A percentile compares a stretch with the other conserved stretches of the same genome.
Evolutionary conservation across 2,888 invertebrate genomes (phyloP).

Genomic region (Melipona beecheii): DNA sequence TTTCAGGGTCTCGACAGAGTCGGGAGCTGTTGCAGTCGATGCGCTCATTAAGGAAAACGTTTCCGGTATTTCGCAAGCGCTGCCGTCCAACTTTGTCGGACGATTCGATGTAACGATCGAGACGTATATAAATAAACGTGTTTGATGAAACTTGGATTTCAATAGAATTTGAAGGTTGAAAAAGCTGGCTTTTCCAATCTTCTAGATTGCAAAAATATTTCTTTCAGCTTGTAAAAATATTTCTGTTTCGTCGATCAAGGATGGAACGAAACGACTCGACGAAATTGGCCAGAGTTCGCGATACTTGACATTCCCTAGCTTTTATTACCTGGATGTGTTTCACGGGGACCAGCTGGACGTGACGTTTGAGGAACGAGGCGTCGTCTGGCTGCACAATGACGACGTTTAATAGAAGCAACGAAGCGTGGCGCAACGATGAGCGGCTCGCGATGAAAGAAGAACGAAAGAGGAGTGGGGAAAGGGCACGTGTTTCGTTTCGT

Average conservation of each 20-base stretch:
- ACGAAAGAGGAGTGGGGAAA: constrained; percentile 1
- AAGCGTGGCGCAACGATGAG: constrained; percentile 16
- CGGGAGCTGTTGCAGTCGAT: not conserved
- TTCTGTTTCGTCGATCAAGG: not conserved
- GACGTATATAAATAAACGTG: not conserved
- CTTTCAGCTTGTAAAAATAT: too few species aligned
- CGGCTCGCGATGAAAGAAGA: constrained; percentile 23
- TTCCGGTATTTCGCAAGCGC: constrained; percentile 26
- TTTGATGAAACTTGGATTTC: not conserved
- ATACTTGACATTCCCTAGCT: constrained; percentile 28
- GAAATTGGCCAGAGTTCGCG: not conserved
- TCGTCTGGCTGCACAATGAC: constrained; percentile 42
- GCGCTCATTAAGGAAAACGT: constrained; percentile 28
- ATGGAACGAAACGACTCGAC: not conserved
- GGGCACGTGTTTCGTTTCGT: constrained; percentile 27
- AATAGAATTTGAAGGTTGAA: not conserved
- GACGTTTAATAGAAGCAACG: constrained; percentile 50
- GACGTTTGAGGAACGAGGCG: not conserved
- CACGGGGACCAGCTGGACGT: constrained; percentile 7
- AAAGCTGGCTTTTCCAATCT: not conserved
- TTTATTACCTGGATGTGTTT: not conserved
- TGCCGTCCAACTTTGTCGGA: not conserved
- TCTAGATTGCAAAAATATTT: not conserved
- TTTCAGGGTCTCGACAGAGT: not conserved
- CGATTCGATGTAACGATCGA: not conserved